Conservation (phyloP, 2,797 vertebrate genomes). For the Perodicticus potto region DNA sequence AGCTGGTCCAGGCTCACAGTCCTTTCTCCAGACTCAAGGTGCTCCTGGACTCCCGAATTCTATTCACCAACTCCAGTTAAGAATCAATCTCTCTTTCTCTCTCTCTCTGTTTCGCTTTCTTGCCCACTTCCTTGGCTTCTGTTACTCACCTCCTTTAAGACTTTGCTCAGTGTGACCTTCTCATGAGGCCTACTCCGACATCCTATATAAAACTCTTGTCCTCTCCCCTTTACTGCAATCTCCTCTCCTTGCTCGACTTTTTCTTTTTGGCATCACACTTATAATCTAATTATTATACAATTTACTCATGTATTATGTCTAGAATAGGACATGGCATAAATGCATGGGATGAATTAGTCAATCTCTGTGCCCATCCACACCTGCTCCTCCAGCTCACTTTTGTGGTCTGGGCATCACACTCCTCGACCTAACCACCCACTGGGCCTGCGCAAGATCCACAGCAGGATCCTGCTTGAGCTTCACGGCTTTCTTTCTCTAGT, state of each 20-base stretch:
- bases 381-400: neutral
- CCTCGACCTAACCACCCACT: neutral
- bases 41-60: neutral
- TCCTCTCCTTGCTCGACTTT: no score
- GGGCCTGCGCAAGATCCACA: neutral
- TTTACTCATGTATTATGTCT: neutral
- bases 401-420: neutral
- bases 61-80: neutral
- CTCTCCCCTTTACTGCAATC: neutral
- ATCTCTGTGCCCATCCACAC: neutral
- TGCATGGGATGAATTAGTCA: neutral
- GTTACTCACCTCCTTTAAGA: neutral
- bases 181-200: neutral
- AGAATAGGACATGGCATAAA: neutral
- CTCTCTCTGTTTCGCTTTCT: neutral
- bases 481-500: neutral
- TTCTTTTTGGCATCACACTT: neutral
- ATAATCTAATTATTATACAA: neutral
- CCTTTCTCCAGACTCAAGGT: neutral
- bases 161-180: neutral
- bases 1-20: neutral
- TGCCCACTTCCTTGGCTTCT: neutral
- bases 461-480: neutral
- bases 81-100: neutral
- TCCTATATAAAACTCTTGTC: neutral